Conservation (phyloP, 2,113 vertebrate species). For the Apteryx owenii region DNA sequence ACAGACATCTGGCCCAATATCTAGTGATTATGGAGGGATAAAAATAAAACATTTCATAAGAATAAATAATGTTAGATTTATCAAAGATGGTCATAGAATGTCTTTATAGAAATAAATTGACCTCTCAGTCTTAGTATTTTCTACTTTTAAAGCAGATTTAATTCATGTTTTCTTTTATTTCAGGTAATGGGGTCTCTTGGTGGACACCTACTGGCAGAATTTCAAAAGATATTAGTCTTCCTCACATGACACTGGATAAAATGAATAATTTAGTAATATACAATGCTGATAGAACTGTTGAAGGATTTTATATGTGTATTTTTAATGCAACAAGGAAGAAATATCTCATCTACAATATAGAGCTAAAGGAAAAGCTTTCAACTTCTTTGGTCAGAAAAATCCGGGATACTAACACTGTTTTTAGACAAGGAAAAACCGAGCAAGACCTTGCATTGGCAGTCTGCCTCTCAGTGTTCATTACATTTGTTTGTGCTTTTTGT, state of each 20-base stretch:
- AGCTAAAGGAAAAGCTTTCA: constrained; percentile 52
- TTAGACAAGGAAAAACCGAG: background rate
- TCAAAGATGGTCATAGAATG: background rate
- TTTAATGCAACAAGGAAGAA: constrained; percentile 51
- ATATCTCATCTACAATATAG: constrained; percentile 56
- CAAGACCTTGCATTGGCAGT: constrained; percentile 79
- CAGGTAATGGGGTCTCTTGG: constrained; percentile 69
- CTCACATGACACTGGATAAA: constrained; percentile 2
- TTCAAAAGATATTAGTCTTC: constrained; percentile 7
- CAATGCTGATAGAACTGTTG: constrained; percentile 44
- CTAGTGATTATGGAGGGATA: background rate
- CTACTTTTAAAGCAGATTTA: background rate
- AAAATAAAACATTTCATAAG: background rate
- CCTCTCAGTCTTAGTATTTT: background rate
- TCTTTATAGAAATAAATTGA: background rate
- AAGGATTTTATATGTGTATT: constrained; percentile 72
- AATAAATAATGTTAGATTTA: background rate
- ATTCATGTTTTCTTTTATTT: constrained; percentile 8
- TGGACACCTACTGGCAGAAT: constrained; percentile 77
- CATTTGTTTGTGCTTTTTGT: constrained; percentile 87
- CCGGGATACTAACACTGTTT: background rate
- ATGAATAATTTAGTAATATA: constrained; percentile 61
- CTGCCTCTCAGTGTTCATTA: constrained; percentile 86
- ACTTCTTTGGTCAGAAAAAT: background rate
- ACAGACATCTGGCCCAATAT: background rate